Conservation (phyloP, 1,140 invertebrate genomes). For the Helicoverpa armigera region DNA sequence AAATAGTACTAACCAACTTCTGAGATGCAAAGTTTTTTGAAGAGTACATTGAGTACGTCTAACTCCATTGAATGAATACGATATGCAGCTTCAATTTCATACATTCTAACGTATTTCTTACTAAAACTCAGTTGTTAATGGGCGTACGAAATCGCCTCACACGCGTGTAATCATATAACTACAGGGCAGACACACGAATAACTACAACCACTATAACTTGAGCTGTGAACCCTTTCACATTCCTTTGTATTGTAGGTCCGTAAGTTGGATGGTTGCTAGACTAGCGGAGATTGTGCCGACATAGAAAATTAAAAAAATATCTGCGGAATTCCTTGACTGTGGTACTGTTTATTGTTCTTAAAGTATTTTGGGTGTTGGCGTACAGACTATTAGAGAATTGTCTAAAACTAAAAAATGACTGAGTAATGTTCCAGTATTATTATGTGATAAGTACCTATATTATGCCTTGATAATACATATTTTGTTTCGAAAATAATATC, state of each 20-base stretch:
- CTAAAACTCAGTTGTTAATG: constrained; percentile 25
- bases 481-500: too few relatives aligned
- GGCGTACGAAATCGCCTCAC: constrained; percentile 45
- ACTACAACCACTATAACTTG: constrained; percentile 37
- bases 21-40: too few relatives aligned
- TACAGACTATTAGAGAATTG: not conserved
- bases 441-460: too few relatives aligned
- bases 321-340: constrained; percentile 30
- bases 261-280: not conserved
- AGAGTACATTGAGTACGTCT: too few relatives aligned
- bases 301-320: constrained; percentile 39
- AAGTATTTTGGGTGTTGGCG: constrained; percentile 9
- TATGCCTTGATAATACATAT: too few relatives aligned
- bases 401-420: too few relatives aligned
- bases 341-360: constrained; percentile 14
- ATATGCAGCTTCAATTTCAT: not conserved
- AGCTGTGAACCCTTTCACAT: constrained; percentile 16
- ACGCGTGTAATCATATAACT: constrained; percentile 43
- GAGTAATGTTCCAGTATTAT: not conserved
- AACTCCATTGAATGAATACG: not conserved
- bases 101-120: not conserved
- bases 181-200: constrained; percentile 32
- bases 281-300: constrained; percentile 4
- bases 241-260: constrained; percentile 3
- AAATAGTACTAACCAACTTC: too few relatives aligned